Base-by-base conservation (phyloP, 2,797 vertebrate species). In the Helarctos malayanus region DNA sequence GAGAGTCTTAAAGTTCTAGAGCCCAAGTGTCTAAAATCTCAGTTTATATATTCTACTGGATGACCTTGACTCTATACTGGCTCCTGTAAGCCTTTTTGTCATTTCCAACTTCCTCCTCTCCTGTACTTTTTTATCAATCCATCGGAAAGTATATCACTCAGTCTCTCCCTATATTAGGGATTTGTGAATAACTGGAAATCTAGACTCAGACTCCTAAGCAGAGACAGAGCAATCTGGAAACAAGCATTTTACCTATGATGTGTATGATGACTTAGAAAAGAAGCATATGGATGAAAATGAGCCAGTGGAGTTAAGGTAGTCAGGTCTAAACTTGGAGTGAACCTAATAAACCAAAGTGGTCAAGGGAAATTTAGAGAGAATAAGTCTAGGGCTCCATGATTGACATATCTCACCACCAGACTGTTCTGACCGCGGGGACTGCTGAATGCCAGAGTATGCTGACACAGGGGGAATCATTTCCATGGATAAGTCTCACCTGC, bases 161-260 rank as follows among this genome's bases (percentile, higher is more conserved):
- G 9, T 79, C 68, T 85, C 76, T 89, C 45, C 49, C 61, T 56
- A 2, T 83, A 18, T 32, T 0, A 16, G 23, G 11, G 52, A 23
- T 85, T 59, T 87, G 47, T 52, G 71, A 83, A 52, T 93, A 89
- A 82, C 45, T 95, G 49, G 32, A 90, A 93, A 91, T 89, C 57
- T 92, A 69, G 71, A 83, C 29, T 76, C 18, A 47, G 69, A 93
- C 81, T 91, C 76, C 49, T 71, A 49, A 75, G 45, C n/a, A 85
- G 56, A 89, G n/a, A 82, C 29, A 68, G n/a, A 81, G 10, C 12
- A 76, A 25, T 83, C 79, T 78, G 38, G 32, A 94, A 80, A 87
- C 15, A 56, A 95, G 19, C 4, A 6, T 35, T 91, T 92, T 61
- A 73, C 87, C 29, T 81, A 0, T 52, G 47, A 73, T 85, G 8